Evolutionary conservation across 1,140 invertebrate genomes (phyloP), one percentile per base, ranked within the genome.

Genomic region (Akabosia matsudoensis): DNA sequence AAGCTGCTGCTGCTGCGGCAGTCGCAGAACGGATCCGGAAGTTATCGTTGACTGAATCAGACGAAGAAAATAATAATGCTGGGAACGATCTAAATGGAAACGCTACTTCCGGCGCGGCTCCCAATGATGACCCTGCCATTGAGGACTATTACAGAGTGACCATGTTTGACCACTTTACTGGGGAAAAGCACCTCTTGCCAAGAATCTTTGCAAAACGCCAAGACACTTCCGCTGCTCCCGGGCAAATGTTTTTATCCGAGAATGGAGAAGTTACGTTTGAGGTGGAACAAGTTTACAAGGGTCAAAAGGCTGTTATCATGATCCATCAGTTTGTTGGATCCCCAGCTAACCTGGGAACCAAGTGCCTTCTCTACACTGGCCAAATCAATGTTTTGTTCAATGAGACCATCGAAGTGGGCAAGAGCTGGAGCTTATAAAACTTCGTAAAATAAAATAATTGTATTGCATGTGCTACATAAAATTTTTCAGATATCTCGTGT

Each of bases 221-320:
- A 80, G 81, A 4, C 76, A 81, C 18, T 22, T 31, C 61, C 61
- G 7, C 61, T 67, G 2, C 61, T 7, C 4, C 4, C 31, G 61
- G 61, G 13, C 24, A 67, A 7, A 71, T 81, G 14, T 83, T 82
- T 64, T 76, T 73, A 45, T 82, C 79, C 45, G 7, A 75, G 18
- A 78, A 81, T 56, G 70, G 73, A 13, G 76, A 82, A 70, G 74
- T 84, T 33, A 78, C 31, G 71, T 84, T 84, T 76, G 76, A 78
- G n/a, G 80, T 83, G 4, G 79, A 83, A 33, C 80, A 82, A 33
- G 78, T 83, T 14, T 84, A 82, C 79, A 79, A 81, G 70, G 84
- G 84, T 33, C 83, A 84, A 75, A 83, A 82, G 74, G 84, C 84
- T 28, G 83, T 83, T 70, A 83, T 84, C 82, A 79, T 84, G 18